phyloP scores from a whole-genome alignment of 64 coral and sea anemone species.

The Hydrozoanthus tunicans region DNA sequence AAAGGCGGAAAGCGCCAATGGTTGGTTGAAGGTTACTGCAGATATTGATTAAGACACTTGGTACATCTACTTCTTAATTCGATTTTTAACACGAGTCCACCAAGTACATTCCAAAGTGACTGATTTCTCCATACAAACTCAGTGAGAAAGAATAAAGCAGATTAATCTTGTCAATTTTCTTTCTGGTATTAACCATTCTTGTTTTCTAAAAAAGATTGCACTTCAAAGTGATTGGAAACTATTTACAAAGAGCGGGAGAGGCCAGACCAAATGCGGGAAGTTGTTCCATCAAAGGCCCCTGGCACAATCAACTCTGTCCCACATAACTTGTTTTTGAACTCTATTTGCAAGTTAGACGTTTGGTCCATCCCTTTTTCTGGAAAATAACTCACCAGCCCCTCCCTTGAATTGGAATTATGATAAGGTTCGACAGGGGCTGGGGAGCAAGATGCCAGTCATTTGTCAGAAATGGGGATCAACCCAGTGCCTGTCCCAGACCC shows the following conservation, averaged over 20 bases:
- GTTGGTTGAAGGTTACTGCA: too few species aligned
- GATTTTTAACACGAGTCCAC: background rate
- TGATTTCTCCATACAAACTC: slow-evolving; percentile 15
- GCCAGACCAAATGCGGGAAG: background rate
- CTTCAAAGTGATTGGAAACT: slow-evolving; percentile 16
- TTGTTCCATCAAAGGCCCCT: background rate
- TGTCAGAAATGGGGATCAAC: too few species aligned
- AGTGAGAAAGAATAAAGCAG: background rate
- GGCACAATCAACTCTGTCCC: slow-evolving; percentile 4
- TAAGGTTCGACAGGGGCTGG: too few species aligned
- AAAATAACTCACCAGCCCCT: too few species aligned
- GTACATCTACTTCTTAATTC: background rate
- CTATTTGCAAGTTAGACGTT: background rate
- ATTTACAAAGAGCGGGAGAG: slow-evolving; percentile 15
- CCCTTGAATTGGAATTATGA: too few species aligned
- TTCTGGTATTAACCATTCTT: background rate
- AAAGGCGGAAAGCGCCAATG: too few species aligned
- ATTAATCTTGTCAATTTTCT: background rate
- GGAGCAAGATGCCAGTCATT: too few species aligned
- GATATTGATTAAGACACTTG: too few species aligned
- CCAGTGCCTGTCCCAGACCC: too few species aligned
- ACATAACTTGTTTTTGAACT: background rate
- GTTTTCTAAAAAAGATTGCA: slow-evolving; percentile 27
- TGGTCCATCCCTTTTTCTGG: too few species aligned
- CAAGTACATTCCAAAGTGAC: background rate